phyloP scores from a whole-genome alignment of 2,113 vertebrate genomes.

The Brachypteracias leptosomus region DNA sequence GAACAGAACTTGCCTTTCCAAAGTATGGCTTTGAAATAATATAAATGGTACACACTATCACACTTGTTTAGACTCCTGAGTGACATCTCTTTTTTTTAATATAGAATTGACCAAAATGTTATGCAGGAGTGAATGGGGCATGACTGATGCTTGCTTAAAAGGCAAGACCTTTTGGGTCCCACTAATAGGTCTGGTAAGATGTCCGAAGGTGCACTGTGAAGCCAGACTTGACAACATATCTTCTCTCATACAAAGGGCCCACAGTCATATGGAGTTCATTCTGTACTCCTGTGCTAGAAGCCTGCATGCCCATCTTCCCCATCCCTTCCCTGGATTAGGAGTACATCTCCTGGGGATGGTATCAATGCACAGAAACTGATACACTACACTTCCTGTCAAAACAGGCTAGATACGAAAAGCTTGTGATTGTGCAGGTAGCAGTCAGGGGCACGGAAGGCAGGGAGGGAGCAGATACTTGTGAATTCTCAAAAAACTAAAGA shows the following conservation, averaged over 20 bases:
- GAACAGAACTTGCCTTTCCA: not conserved
- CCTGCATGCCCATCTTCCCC: rapidly evolving
- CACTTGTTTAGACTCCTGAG: not conserved
- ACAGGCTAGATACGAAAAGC: not conserved
- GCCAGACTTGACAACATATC: rapidly evolving
- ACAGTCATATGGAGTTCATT: not conserved
- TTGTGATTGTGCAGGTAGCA: not conserved
- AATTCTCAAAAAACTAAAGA: not conserved
- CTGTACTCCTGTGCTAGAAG: not conserved
- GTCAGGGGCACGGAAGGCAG: not conserved
- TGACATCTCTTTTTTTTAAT: not conserved
- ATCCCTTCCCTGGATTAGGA: not conserved
- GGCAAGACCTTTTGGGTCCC: not conserved
- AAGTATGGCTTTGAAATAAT: not conserved
- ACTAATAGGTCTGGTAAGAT: not conserved
- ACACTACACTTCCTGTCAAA: not conserved
- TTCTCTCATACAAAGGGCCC: not conserved
- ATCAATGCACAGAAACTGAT: not conserved
- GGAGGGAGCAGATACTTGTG: not conserved
- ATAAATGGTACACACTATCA: not conserved
- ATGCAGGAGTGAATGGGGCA: not conserved
- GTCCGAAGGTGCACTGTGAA: not conserved
- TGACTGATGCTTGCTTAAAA: not conserved
- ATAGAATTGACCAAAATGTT: not conserved
- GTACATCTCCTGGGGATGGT: not conserved